A percentile compares a stretch with the other conserved stretches of the same genome.
These are phyloP conservation scores for Drosophila tropicalis DNA, from an alignment of 1,140 invertebrate species.

Conservation along the genomic window DNA sequence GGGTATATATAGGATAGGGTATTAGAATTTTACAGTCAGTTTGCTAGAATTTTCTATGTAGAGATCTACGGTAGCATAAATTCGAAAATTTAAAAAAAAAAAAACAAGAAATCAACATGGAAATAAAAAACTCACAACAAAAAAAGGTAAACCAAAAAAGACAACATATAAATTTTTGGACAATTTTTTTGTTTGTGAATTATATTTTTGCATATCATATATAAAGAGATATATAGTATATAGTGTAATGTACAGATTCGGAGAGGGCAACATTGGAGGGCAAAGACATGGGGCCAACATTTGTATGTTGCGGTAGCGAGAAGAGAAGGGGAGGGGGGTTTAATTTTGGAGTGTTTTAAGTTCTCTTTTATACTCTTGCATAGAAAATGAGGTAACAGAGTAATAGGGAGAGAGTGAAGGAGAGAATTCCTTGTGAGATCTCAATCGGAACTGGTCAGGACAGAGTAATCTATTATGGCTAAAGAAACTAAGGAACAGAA, in stretches of 20 bases:
- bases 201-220: constrained; percentile 62
- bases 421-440: no score
- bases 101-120: constrained; percentile 8
- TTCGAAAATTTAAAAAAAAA: constrained; percentile 33
- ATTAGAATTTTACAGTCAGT: constrained; percentile 3
- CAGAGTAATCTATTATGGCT: no score
- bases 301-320: background rate
- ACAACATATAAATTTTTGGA: constrained; percentile 37
- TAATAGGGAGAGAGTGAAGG: no score
- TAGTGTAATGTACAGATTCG: constrained; percentile 35
- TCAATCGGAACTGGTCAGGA: no score
- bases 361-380: background rate
- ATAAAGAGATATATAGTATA: background rate
- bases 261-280: background rate
- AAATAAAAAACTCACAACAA: constrained; percentile 44
- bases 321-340: no score
- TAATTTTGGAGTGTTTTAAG: background rate
- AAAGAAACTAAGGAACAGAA: no score
- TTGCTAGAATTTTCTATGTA: constrained; percentile 10
- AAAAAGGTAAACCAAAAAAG: constrained; percentile 43
- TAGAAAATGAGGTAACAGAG: background rate
- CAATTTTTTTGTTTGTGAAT: constrained; percentile 58
- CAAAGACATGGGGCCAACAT: constrained; percentile 7
- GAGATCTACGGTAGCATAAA: constrained; percentile 9
- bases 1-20: background rate